A percentile compares a stretch with the other conserved stretches of the same genome.
These are phyloP conservation scores for Lutraria rhynchaena DNA, from an alignment of 1,140 invertebrate genomes.

Conservation along the genomic window DNA sequence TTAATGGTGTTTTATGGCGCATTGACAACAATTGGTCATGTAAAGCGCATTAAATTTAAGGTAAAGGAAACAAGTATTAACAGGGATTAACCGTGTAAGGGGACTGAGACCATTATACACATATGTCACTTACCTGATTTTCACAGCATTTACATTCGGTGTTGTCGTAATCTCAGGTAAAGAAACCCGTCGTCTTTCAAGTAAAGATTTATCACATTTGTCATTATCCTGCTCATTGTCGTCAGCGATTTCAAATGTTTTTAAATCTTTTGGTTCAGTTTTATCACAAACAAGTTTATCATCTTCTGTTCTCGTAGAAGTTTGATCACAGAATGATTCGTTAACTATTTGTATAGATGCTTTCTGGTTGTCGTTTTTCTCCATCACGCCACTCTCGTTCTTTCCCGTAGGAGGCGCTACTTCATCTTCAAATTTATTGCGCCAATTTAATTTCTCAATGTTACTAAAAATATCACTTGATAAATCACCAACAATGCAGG, in stretches of 20 bases:
- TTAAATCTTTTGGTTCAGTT: neutral
- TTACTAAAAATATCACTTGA: slow-evolving; percentile 41
- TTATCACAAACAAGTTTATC: neutral
- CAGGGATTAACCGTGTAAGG: neutral
- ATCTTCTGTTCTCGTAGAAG: neutral
- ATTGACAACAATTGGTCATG: too few relatives aligned
- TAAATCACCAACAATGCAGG: slow-evolving; percentile 19
- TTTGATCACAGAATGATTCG: neutral
- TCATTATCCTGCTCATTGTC: neutral
- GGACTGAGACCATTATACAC: too few relatives aligned
- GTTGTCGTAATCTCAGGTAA: slow-evolving; percentile 50
- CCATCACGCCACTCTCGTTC: neutral
- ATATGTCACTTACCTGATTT: slow-evolving; percentile 20
- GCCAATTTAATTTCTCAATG: slow-evolving; percentile 26
- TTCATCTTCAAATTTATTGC: slow-evolving; percentile 3
- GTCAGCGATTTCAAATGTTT: neutral
- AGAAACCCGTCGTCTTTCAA: slow-evolving; percentile 49
- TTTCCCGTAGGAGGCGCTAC: neutral
- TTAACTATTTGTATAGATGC: slow-evolving; percentile 23
- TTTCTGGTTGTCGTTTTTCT: neutral
- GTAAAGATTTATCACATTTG: slow-evolving; percentile 9
- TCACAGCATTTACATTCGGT: slow-evolving; percentile 41
- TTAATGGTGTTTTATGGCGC: too few relatives aligned
- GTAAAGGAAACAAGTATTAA: neutral
- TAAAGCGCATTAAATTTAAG: too few relatives aligned